Conservation (phyloP, 2,113 vertebrate genomes). For the Gila orcuttii region DNA sequence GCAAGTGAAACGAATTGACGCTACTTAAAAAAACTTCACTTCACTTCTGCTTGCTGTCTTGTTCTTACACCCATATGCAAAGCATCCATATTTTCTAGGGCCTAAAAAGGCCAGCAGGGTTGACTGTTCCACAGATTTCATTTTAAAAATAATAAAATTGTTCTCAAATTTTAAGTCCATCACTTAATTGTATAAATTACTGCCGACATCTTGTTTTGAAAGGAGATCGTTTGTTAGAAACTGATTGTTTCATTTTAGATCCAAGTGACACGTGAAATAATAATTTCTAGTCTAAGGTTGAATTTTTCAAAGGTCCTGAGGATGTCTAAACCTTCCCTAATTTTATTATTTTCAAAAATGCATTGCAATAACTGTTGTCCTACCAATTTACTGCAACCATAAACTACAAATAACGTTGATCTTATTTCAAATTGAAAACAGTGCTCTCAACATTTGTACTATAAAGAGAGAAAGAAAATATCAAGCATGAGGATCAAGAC, state of each 20-base stretch:
- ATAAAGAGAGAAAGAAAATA: background rate
- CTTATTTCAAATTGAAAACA: background rate
- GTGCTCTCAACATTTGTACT: background rate
- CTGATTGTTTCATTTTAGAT: background rate
- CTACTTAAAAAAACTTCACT: background rate
- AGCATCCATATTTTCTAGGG: background rate
- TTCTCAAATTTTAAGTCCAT: background rate
- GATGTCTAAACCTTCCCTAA: background rate
- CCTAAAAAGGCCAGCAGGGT: background rate
- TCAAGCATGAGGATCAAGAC: constrained; percentile 2
- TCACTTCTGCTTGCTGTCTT: background rate
- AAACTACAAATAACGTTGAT: background rate
- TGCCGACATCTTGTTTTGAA: background rate
- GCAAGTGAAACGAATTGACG: background rate
- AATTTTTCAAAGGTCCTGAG: background rate
- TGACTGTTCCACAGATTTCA: background rate
- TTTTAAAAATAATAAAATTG: background rate
- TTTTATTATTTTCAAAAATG: background rate
- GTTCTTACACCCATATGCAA: background rate
- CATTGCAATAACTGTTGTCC: constrained; percentile 8
- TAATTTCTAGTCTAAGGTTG: background rate
- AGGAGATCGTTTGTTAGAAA: constrained; percentile 6
- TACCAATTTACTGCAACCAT: background rate
- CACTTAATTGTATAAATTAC: constrained; percentile 3
- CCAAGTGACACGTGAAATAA: background rate